Percentiles rank a stretch among this genome's conserved stretches.
Conservation (phyloP, 1,140 invertebrate species). For the Heliconius congener region DNA sequence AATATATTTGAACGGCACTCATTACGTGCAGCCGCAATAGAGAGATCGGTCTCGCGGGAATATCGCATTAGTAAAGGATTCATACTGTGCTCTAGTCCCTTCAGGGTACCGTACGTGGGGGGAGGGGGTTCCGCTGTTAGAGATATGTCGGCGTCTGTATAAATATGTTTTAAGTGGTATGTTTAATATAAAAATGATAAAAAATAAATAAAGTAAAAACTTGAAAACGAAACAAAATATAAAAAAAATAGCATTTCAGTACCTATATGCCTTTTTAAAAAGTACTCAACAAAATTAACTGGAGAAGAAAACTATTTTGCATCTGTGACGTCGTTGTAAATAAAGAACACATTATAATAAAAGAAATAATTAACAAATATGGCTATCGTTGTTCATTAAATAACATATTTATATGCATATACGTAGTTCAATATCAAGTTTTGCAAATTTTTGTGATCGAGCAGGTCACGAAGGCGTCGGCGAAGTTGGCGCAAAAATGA, state of each 20-base stretch:
- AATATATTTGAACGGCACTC: conserved; percentile 83
- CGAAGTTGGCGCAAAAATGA: not conserved
- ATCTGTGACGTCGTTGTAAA: not conserved
- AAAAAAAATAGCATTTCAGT: not conserved
- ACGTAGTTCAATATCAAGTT: not conserved
- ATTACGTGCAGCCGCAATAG: conserved; percentile 89
- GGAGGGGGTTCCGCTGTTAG: conserved; percentile 83
- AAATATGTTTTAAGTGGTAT: not conserved
- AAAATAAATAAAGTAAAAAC: too few relatives aligned
- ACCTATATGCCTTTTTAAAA: too few relatives aligned
- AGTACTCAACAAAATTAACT: not conserved
- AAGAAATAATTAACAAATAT: too few relatives aligned
- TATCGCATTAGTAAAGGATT: conserved; percentile 95
- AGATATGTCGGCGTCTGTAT: conserved; percentile 68
- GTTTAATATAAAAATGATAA: not conserved
- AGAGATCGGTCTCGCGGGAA: conserved; percentile 93
- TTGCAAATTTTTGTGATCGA: not conserved
- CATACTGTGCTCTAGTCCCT: conserved; percentile 93
- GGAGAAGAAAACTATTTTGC: not conserved
- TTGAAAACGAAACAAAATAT: too few relatives aligned
- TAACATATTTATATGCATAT: not conserved
- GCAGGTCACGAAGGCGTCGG: not conserved
- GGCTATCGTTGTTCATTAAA: not conserved
- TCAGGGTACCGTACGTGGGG: conserved; percentile 87
- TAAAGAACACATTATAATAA: too few relatives aligned